Base-by-base conservation (phyloP, 2,113 vertebrate species). In the Sebastes fasciatus region DNA sequence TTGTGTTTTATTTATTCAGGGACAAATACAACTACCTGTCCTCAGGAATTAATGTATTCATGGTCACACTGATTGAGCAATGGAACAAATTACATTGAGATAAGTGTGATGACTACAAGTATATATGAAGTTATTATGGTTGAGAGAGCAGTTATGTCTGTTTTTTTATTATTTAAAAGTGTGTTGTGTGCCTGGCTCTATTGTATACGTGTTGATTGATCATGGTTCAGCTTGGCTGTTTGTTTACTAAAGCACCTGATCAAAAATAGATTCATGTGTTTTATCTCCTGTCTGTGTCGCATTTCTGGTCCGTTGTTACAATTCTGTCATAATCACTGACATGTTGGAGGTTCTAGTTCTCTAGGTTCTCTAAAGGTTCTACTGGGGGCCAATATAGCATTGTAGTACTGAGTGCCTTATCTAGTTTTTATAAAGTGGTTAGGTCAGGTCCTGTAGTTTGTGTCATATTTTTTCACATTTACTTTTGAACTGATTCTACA, bases 1-100 rank as follows among this genome's bases (percentile, higher is more conserved):
- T 23, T 26, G 5, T 40, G 14, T 51, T 52, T 63, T 74, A 74
- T 77, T 77, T 73, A 72, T 61, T 67, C 2, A n/a, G 10, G 6
- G 5, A 17, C 10, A 49, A 42, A 23, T 10, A 4, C 49, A 21
- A 45, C 4, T 17, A 14, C 19, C 6, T 62, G 26, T 70, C 8
- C 17, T 42, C 43, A 46, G 46, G 54, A 43, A 60, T 72, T 0
- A 51, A 68, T 49, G 43, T 68, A 1, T 45, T 23, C 3, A 6
- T 17, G 8, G 2, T 21, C 0, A n/a, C 65, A 58, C 19, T 68
- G 66, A 74, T 34, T 42, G 8, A 61, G 17, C 16, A 26, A 34
- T 34, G 4, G 12, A 84, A 49, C 45, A 17, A n/a, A 72, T 43
- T 34, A 12, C 13, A 62, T 3, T 2, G 3, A 0, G 43, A 69